Evolutionary conservation across 2,113 vertebrate species (phyloP), one percentile per base, ranked within the genome.

Genomic region (Anguilla rostrata): DNA sequence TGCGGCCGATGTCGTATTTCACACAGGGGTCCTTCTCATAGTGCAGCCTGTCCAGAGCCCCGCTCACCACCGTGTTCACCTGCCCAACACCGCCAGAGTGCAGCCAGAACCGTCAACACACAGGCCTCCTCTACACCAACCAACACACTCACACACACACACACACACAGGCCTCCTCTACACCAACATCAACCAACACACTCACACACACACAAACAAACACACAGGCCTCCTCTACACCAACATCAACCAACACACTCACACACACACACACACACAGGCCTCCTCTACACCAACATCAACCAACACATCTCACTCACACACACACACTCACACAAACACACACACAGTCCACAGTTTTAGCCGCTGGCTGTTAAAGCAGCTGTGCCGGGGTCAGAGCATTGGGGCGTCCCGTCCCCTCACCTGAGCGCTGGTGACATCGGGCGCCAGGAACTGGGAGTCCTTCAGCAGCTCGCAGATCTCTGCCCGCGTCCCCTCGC

Each of bases 21-120:
- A 99, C 98, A 82, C 98, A 99, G 0, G 98, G 98, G 88, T 99
- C 98, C 85, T 99, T 99, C 92, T 99, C 98, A 22, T 99, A 99
- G 88, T 99, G 98, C 0, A 99, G 90, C 66, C 98, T 94, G 85
- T 99, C 98, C 86, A 99, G 92, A 20, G 98, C 98, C 0, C 98
- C 98, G 2, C 98, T 99, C 86, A 99, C 98, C 39, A 99, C 98
- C 0, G 98, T 98, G 87, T 99, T 99, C 86, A 99, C 98, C 98
- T 99, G 88, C 1, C 87, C 16, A 49, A 0, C 26, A 6, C 15
- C 41, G 85, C 79, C 81, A 78, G n/a, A 40, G 34, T 0, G 34
- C 4, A 8, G 20, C 20, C 26, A 34, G 26, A 34, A 15, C 2
- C 78, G n/a, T 20, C 3, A 41, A 63, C 12, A 86, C 7, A 81